Base-by-base conservation (phyloP, 23 tunicate species). In the Styela plicata region DNA sequence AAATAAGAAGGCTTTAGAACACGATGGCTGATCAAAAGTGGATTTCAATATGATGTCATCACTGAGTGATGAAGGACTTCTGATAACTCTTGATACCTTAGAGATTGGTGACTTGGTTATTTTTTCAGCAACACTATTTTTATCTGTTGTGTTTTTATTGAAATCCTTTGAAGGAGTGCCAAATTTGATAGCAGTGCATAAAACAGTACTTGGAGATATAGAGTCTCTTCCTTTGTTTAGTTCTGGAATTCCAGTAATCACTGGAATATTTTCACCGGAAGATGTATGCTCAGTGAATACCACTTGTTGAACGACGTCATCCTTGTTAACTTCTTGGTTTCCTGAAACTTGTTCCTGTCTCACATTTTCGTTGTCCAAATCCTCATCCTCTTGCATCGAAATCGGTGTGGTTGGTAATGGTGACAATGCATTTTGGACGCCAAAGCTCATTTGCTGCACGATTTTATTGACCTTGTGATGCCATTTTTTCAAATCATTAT, bases 131-230 rank as follows among this genome's bases (percentile, higher is more conserved):
- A 69, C 64, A 21, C 22, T 25, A 0, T n/a, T 21, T 37, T 7
- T 69, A 21, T 36, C 66, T 21, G 36, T 20, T 32, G 31, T 30
- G 10, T 28, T 29, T 63, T 22, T 25, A 10, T 33, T 36, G 25
- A 3, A 31, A 5, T 28, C 61, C 21, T 83, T 62, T 7, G 62
- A 35, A 2, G 71, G 66, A 13, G 86, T 31, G 31, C 69, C 16
- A 34, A 91, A 91, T 63, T 79, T 86, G 52, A 91, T 69, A n/a
- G 90, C 97, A 33, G 97, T 91, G 77, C 97, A 86, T 1, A 91
- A 69, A 33, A 77, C 77, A 22, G 85, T 82, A 67, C 97, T 91
- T 17, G 97, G 97, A 3, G 97, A 86, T 2, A 91, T 86, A 19
- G 85, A 86, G 18, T 30, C 2, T 33, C 89, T 77, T 5, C 52